phyloP scores from a whole-genome alignment of 2,797 vertebrate genomes.

The Aselliscus stoliczkanus region DNA sequence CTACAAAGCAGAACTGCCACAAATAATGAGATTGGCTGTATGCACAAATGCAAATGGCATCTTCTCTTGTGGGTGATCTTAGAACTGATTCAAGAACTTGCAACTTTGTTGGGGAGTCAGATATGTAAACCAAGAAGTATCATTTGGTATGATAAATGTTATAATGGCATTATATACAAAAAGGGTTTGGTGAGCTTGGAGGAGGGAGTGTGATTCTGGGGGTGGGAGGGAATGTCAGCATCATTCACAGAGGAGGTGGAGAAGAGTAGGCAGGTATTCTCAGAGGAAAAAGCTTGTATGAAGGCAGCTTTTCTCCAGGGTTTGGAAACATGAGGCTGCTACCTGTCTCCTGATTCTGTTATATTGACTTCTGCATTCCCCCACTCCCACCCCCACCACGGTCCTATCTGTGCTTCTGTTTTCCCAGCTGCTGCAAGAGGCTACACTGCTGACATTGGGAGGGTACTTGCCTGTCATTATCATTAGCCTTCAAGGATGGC shows the following conservation, averaged over 20 bases:
- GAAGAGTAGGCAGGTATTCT: not conserved
- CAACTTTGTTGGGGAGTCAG: not conserved
- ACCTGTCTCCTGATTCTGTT: no score
- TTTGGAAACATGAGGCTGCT: not conserved
- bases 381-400: rapidly evolving
- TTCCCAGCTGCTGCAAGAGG: not conserved
- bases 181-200: not conserved
- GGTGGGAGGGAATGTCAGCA: not conserved
- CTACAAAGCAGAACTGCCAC: not conserved
- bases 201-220: not conserved
- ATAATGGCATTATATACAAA: not conserved
- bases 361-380: rapidly evolving
- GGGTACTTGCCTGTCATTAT: not conserved
- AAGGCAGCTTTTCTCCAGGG: not conserved
- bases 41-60: not conserved
- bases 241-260: not conserved
- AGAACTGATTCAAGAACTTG: not conserved
- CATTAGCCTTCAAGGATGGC: not conserved
- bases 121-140: not conserved
- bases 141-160: not conserved
- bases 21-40: not conserved
- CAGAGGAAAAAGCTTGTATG: not conserved
- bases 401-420: not conserved
- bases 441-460: not conserved
- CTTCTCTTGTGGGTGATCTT: not conserved